These are phyloP conservation scores for Darevskia mixta DNA, from an alignment of 2,797 vertebrate genomes.

Conservation along the genomic window DNA sequence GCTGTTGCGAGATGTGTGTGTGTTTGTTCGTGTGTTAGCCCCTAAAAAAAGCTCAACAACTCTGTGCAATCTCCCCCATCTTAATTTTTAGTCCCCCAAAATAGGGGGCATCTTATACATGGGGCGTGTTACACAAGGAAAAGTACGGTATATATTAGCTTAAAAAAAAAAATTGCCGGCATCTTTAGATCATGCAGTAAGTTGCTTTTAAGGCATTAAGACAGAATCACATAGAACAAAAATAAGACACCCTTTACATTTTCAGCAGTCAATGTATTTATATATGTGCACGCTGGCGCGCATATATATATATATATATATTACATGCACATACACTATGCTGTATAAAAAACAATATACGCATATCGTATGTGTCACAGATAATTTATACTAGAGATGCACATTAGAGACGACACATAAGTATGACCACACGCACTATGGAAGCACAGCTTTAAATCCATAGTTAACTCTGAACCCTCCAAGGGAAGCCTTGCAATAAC, in stretches of 20 bases:
- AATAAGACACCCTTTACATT: slow-evolving; percentile 3
- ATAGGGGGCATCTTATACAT: too few relatives aligned
- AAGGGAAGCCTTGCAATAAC: slow-evolving; percentile 22
- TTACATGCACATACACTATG: background rate
- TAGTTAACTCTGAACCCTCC: slow-evolving; percentile 29
- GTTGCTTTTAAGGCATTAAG: slow-evolving; percentile 27
- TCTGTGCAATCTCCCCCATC: too few relatives aligned
- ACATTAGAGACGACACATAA: slow-evolving; percentile 62
- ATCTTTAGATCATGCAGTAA: slow-evolving; percentile 11
- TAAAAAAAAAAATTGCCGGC: slow-evolving; percentile 29
- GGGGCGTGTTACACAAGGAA: too few relatives aligned
- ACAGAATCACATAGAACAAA: slow-evolving; percentile 6
- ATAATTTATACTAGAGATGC: slow-evolving; percentile 62
- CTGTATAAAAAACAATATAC: slow-evolving; percentile 61
- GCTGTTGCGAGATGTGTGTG: accelerated
- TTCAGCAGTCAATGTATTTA: slow-evolving; percentile 2
- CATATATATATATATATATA: background rate
- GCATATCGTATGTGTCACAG: slow-evolving; percentile 66
- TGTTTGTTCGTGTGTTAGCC: too few relatives aligned
- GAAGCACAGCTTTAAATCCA: slow-evolving; percentile 44
- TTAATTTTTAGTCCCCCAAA: too few relatives aligned
- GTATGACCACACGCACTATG: slow-evolving; percentile 46
- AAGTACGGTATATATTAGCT: slow-evolving; percentile 12
- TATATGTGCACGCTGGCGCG: background rate
- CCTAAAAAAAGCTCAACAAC: too few relatives aligned